phyloP scores from a whole-genome alignment of 2,113 vertebrate species.

The Odocoileus virginianus region DNA sequence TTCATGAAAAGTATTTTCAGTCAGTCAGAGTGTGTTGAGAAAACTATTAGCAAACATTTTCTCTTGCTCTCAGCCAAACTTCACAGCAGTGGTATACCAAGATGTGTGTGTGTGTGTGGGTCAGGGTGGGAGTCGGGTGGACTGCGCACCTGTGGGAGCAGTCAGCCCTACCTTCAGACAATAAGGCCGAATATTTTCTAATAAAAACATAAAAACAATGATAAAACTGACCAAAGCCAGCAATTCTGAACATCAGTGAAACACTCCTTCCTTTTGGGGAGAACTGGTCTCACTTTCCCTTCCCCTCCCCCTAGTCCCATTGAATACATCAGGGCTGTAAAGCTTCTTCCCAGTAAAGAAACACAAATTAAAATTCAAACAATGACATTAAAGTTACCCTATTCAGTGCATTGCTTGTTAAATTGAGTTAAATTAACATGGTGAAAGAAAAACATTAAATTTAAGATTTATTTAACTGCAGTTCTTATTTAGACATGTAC shows the following conservation, averaged over 20 bases:
- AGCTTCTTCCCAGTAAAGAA: background rate
- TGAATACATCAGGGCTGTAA: background rate
- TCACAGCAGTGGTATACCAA: background rate
- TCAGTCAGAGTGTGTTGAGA: background rate
- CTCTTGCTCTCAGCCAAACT: background rate
- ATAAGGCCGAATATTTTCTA: background rate
- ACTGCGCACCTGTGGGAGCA: background rate
- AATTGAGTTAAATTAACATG: background rate
- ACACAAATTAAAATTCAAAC: background rate
- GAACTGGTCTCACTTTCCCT: background rate
- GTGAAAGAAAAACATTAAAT: background rate
- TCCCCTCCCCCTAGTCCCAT: rapidly evolving
- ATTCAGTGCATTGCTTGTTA: background rate
- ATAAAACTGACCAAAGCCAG: background rate
- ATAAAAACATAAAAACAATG: background rate
- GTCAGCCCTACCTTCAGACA: background rate
- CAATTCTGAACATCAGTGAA: background rate
- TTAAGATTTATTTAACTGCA: background rate
- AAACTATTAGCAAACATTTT: background rate
- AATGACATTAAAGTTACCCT: background rate
- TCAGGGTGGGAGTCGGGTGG: rapidly evolving
- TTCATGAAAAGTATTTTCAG: background rate
- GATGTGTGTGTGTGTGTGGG: rapidly evolving
- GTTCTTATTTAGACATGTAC: background rate
- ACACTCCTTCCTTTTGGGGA: background rate